These are phyloP conservation scores for Pampus argenteus DNA, from an alignment of 2,797 vertebrate species.

Conservation along the genomic window DNA sequence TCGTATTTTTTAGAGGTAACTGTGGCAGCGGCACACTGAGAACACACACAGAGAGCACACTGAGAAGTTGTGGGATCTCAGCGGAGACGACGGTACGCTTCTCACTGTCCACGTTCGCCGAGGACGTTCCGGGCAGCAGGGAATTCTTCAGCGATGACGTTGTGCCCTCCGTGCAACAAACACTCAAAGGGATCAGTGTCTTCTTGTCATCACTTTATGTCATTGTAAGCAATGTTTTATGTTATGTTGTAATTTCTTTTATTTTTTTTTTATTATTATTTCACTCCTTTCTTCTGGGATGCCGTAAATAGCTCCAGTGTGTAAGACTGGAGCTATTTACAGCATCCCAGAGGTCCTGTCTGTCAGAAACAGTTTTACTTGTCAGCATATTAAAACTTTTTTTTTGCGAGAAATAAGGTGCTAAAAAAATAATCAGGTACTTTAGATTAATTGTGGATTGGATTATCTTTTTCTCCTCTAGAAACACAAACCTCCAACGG, in stretches of 20 bases:
- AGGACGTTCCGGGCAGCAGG: background rate
- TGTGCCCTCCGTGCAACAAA: constrained; percentile 62
- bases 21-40: no score
- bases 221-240: constrained; percentile 49
- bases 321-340: constrained; percentile 29
- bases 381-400: no score
- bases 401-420: no score
- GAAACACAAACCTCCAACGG: background rate
- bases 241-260: background rate
- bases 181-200: constrained; percentile 66
- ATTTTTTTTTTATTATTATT: no score
- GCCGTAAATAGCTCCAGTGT: no score
- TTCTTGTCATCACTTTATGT: constrained; percentile 66
- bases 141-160: constrained; percentile 58
- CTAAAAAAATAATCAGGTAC: no score
- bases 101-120: constrained; percentile 52
- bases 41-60: no score
- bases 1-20: no score
- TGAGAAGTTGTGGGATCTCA: constrained; percentile 56
- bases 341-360: no score
- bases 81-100: constrained; percentile 51
- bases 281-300: no score
- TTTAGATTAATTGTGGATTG: background rate
- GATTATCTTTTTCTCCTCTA: constrained; percentile 1
- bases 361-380: no score